These are phyloP conservation scores for Notamacropus eugenii DNA, from an alignment of 2,797 vertebrate genomes.

Conservation along the genomic window DNA sequence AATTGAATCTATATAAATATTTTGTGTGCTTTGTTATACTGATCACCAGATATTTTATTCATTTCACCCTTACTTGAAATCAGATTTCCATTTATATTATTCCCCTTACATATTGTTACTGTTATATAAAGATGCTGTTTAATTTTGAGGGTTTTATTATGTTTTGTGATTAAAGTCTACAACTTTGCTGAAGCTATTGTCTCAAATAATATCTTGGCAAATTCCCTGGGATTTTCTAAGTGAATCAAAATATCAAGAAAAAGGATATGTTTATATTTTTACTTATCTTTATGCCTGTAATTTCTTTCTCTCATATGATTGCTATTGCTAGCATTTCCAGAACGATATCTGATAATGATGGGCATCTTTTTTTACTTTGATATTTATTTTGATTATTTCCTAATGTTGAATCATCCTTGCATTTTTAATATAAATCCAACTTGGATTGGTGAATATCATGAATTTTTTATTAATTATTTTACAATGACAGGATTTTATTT, in stretches of 20 bases:
- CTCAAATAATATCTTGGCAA: background rate
- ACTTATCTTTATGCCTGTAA: background rate
- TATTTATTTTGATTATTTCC: background rate
- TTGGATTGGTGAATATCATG: background rate
- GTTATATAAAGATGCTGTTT: background rate
- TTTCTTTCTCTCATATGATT: background rate
- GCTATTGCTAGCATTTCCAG: background rate
- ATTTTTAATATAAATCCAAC: too few relatives aligned
- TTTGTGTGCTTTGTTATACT: background rate
- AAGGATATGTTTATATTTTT: background rate
- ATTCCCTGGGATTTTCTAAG: background rate
- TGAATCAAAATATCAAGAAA: background rate
- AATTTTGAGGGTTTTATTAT: background rate
- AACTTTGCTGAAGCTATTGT: background rate
- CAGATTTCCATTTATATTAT: background rate
- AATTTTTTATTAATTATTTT: background rate
- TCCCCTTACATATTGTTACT: background rate
- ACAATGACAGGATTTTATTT: background rate
- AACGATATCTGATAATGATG: background rate
- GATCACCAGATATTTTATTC: background rate
- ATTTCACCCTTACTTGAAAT: background rate
- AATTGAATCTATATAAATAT: background rate
- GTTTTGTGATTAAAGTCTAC: background rate
- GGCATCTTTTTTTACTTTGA: background rate
- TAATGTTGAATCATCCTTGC: background rate